A percentile compares a stretch with the other conserved stretches of the same genome.
Conservation (phyloP, 2,888 invertebrate species). For the Diadromus collaris region DNA sequence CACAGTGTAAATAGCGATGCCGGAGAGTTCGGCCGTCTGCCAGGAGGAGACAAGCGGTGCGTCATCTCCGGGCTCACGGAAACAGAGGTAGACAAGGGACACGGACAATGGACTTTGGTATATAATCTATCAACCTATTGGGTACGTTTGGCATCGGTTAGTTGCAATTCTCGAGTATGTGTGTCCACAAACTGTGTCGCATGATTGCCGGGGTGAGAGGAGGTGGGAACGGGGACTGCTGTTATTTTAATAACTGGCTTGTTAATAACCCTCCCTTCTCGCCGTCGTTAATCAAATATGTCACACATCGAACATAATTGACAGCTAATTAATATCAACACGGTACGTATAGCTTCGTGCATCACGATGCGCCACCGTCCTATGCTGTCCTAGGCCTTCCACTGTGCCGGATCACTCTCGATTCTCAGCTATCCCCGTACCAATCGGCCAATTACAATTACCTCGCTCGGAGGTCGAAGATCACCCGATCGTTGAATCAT, state of each 20-base stretch:
- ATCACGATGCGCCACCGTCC: neutral
- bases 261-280: neutral
- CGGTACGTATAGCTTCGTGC: neutral
- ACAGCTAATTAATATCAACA: conserved; percentile 35
- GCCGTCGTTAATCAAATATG: neutral
- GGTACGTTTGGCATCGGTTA: conserved; percentile 23
- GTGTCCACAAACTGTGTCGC: neutral
- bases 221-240: neutral
- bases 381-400: too few relatives aligned
- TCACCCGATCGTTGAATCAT: conserved; percentile 24
- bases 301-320: conserved; percentile 8
- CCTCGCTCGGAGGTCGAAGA: conserved; percentile 21
- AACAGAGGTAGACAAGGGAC: conserved; percentile 5
- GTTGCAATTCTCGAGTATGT: conserved; percentile 11
- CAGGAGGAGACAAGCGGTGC: conserved; percentile 42
- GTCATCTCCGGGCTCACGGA: conserved; percentile 21
- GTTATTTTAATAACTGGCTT: conserved; percentile 30
- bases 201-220: neutral
- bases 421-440: neutral
- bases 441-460: conserved; percentile 32
- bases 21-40: conserved; percentile 38
- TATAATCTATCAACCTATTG: conserved; percentile 32
- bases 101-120: conserved; percentile 10
- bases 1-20: conserved; percentile 33
- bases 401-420: conserved; percentile 4